Conservation (phyloP, 1,140 invertebrate species). For the Melipona quadrifasciata region DNA sequence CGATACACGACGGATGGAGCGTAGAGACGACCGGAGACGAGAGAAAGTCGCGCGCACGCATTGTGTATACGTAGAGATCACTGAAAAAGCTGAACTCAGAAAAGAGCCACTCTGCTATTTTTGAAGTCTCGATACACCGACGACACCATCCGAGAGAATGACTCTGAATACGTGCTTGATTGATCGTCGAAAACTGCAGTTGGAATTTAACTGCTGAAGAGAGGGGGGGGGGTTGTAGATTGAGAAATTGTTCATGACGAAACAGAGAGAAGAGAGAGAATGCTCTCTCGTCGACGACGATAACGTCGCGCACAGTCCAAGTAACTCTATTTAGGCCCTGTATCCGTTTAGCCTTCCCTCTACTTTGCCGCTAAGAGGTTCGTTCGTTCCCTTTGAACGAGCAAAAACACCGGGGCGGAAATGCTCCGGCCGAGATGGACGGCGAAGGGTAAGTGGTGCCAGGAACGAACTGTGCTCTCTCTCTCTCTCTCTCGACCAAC, state of each 20-base stretch:
- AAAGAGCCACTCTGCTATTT: too few relatives aligned
- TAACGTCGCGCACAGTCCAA: slow-evolving; percentile 2
- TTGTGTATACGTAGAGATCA: slow-evolving; percentile 22
- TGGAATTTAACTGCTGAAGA: not conserved
- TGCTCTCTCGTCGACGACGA: not conserved
- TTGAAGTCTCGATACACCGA: not conserved
- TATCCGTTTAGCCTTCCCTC: slow-evolving; percentile 46
- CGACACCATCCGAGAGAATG: not conserved
- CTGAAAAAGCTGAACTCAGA: not conserved
- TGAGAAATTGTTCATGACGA: not conserved
- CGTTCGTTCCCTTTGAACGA: slow-evolving; percentile 53
- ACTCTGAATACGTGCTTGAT: not conserved
- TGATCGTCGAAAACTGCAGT: not conserved
- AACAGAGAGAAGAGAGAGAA: not conserved
- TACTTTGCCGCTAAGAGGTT: slow-evolving; percentile 45
- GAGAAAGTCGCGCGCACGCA: not conserved
- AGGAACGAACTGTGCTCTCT: slow-evolving; percentile 30
- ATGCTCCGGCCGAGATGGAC: slow-evolving; percentile 39
- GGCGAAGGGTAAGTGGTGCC: slow-evolving; percentile 44
- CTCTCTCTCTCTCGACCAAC: not conserved
- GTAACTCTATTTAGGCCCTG: slow-evolving; percentile 46
- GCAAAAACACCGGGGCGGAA: slow-evolving; percentile 55
- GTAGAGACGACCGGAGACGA: not conserved
- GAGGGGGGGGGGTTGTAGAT: not conserved
- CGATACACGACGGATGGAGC: not conserved